These are phyloP conservation scores for Torymus texanus DNA, from an alignment of 2,888 invertebrate species.

Conservation along the genomic window DNA sequence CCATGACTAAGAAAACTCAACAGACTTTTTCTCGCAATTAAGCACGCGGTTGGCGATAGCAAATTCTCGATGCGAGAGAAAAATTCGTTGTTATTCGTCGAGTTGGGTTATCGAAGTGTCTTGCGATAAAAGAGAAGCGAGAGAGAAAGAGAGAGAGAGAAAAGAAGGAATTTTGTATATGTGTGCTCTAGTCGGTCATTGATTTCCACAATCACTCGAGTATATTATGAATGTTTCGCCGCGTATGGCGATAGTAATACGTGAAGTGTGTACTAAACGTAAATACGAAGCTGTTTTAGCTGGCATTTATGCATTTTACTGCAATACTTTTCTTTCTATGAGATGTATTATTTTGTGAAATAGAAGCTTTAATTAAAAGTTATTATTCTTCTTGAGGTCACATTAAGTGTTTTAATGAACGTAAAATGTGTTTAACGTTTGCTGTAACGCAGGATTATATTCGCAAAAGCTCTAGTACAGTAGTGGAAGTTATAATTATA, in stretches of 20 bases:
- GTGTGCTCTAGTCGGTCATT: slow-evolving; percentile 10
- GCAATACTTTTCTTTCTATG: too few species aligned
- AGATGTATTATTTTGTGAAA: too few species aligned
- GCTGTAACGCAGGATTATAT: too few species aligned
- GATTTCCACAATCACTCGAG: background rate
- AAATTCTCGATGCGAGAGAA: slow-evolving; percentile 27
- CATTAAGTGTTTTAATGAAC: too few species aligned
- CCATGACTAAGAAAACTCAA: background rate
- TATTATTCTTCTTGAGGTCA: too few species aligned
- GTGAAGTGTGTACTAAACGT: too few species aligned
- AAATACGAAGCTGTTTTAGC: too few species aligned
- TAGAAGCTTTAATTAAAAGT: too few species aligned
- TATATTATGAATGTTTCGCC: slow-evolving; percentile 10
- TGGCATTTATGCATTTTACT: too few species aligned
- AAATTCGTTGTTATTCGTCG: slow-evolving; percentile 42
- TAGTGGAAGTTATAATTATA: too few species aligned
- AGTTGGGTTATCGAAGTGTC: slow-evolving; percentile 55
- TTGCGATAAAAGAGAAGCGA: slow-evolving; percentile 55
- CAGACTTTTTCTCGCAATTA: slow-evolving; percentile 5
- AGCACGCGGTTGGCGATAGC: background rate
- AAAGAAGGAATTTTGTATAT: slow-evolving; percentile 38
- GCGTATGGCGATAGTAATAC: background rate
- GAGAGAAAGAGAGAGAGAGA: background rate
- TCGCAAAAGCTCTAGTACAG: too few species aligned
- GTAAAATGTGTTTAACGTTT: too few species aligned